Base-by-base conservation (phyloP, 2,888 invertebrate species). In the Xestia rhomboidea region DNA sequence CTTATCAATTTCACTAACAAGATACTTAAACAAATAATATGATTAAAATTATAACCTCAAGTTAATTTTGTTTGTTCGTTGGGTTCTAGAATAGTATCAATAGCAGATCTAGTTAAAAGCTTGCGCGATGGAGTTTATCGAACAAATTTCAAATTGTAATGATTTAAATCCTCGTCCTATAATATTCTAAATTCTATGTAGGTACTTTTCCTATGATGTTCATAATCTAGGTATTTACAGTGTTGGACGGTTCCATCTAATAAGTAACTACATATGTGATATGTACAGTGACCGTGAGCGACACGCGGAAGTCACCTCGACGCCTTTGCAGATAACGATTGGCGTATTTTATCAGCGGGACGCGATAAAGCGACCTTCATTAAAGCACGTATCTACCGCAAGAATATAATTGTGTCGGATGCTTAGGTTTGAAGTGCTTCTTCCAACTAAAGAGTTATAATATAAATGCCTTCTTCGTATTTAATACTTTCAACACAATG, bases 231-330 rank as follows among this genome's bases (percentile, higher is more conserved):
- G 34, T 70, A 77, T 76, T 49, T 27, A 71, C 54, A 77, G 51
- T 57, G 57, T 72, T 60, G 54, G 67, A 67, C n/a, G 54, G 68
- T 80, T 80, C 10, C 76, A 84, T 67, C 84, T 92, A 92, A 92
- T 91, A 92, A 90, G 88, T 91, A 91, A 91, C 91, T 91, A 60
- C 18, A 60, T 30, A 57, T 51, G 67, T 63, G 91, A 60, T 30
- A 57, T 51, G 67, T 63, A 91, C 88, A 89, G 89, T 92, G 95
- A 91, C 95, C 94, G 86, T 94, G 94, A 94, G 92, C 89, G 78
- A 89, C 90, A 95, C 92, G 93, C 96, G 96, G 96, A 96, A 96
- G 95, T 94, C 87, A 92, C 91, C 92, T 94, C 92, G 91, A 90
- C 91, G 91, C 90, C 92, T 93, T 91, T 91, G 89, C 91, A 94